Evolutionary conservation across 2,888 invertebrate species (phyloP).

Genomic region (Subacronicta megacephala): DNA sequence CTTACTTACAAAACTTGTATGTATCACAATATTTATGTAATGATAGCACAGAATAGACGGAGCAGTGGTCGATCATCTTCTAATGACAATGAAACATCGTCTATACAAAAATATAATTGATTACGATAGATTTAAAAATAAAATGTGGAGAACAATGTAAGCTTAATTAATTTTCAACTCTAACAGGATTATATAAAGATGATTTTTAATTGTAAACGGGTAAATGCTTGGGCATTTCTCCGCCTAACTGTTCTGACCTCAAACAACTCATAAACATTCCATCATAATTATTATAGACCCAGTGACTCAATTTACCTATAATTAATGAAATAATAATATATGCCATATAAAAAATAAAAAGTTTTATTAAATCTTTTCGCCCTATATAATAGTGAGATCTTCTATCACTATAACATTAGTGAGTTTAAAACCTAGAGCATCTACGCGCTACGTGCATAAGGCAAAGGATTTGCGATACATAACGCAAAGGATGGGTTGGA

Average conservation of each 20-base stretch:
- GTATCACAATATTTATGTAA: conserved; percentile 37
- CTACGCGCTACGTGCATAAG: no score
- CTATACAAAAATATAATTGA: no score
- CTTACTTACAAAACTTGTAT: conserved; percentile 18
- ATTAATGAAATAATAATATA: conserved; percentile 73
- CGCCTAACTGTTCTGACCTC: background rate
- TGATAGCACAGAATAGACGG: background rate
- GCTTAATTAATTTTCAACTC: no score
- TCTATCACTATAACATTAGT: no score
- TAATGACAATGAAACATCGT: no score
- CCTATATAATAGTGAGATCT: no score
- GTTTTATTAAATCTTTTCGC: conserved; percentile 22
- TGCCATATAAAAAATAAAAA: conserved; percentile 65
- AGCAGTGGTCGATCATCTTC: background rate
- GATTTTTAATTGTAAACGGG: background rate
- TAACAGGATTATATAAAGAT: no score
- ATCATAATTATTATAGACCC: conserved; percentile 59
- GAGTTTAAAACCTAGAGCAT: no score
- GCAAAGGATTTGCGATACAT: no score
- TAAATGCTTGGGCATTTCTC: background rate
- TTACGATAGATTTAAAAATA: no score
- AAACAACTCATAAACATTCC: conserved; percentile 67
- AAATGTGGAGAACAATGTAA: no score
- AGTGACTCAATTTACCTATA: conserved; percentile 64
- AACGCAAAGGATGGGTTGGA: no score